These are phyloP conservation scores for Scomber colias DNA, from an alignment of 2,113 vertebrate genomes.

Conservation along the genomic window DNA sequence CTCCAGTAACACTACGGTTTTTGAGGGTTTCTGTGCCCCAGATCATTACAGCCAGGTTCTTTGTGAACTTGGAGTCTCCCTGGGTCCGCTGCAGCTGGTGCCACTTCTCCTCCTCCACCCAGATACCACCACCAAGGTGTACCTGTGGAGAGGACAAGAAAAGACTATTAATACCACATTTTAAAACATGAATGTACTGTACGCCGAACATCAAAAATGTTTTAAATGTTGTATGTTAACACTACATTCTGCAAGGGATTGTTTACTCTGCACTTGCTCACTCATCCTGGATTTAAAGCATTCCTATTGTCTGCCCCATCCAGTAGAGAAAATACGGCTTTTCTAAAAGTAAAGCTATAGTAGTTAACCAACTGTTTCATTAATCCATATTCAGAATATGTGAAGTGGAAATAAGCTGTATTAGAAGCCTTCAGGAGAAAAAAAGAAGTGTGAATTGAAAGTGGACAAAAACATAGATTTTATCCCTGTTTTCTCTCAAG, in stretches of 20 bases:
- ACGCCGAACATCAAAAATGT: neutral
- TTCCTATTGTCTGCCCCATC: neutral
- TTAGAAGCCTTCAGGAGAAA: neutral
- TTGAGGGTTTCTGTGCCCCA: slow-evolving; percentile 99
- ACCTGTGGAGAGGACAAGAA: slow-evolving; percentile 84
- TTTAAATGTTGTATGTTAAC: neutral
- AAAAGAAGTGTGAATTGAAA: neutral
- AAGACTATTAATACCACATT: neutral
- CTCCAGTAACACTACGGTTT: slow-evolving; percentile 98
- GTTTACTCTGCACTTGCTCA: neutral
- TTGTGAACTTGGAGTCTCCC: slow-evolving; percentile 99
- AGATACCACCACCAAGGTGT: slow-evolving; percentile 97
- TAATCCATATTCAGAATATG: neutral
- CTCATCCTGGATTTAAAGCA: neutral
- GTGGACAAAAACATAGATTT: neutral
- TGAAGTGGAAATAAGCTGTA: neutral
- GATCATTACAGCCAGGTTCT: slow-evolving; percentile 99
- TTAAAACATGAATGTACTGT: neutral
- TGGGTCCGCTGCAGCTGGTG: slow-evolving; percentile 98
- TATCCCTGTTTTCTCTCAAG: neutral
- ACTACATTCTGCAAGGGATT: neutral
- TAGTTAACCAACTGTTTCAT: neutral
- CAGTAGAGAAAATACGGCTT: neutral
- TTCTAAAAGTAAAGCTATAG: too few relatives aligned
- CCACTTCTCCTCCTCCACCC: slow-evolving; percentile 99